Conservation (phyloP, 2,113 vertebrate genomes). For the Bostrychus sinensis region DNA sequence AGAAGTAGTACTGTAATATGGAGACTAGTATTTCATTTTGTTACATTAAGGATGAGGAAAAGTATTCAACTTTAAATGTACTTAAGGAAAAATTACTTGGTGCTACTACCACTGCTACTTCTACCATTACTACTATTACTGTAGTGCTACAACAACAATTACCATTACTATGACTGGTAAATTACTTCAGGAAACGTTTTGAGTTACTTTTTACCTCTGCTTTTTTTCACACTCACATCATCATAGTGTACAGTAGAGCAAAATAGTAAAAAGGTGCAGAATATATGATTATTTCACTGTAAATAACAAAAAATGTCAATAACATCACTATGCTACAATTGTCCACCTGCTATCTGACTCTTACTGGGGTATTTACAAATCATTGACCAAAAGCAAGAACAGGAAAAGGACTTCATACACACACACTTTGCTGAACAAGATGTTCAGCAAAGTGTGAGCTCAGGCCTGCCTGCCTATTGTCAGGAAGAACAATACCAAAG, state of each 20-base stretch:
- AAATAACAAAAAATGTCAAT: background rate
- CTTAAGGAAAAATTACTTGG: background rate
- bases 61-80: background rate
- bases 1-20: background rate
- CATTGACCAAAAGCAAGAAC: background rate
- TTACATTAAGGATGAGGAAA: too few relatives aligned
- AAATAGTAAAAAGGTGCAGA: too few relatives aligned
- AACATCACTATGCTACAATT: background rate
- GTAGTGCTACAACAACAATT: too few relatives aligned
- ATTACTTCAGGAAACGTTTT: too few relatives aligned
- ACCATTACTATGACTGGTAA: too few relatives aligned
- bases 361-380: background rate
- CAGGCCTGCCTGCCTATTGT: slow-evolving; percentile 44
- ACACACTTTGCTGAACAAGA: slow-evolving; percentile 1
- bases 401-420: slow-evolving; percentile 38
- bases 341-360: background rate
- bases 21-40: too few relatives aligned
- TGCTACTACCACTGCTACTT: too few relatives aligned
- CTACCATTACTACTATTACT: too few relatives aligned
- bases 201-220: too few relatives aligned
- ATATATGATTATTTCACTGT: too few relatives aligned
- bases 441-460: slow-evolving; percentile 43
- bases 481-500: slow-evolving; percentile 55
- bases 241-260: too few relatives aligned
- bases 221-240: too few relatives aligned